Evolutionary conservation across 1,140 invertebrate genomes (phyloP), one percentile per base, ranked within the genome.

Genomic region (Magallana ariakensis): DNA sequence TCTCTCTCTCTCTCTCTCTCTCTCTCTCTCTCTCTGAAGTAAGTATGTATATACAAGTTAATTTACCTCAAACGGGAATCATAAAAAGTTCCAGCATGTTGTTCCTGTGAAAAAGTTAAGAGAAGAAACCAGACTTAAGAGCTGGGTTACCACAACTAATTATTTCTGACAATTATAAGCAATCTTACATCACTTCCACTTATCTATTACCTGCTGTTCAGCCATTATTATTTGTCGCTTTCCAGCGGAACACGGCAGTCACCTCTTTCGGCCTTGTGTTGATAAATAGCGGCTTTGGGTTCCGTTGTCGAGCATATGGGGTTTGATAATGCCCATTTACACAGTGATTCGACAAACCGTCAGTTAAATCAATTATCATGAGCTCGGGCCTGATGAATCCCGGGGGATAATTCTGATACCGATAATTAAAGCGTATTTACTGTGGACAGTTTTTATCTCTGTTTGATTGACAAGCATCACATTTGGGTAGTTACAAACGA

Each of bases 271-370:
- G 22, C 66, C 66, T 75, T 75, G 66, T 75, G 66, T 75, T 75
- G 66, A 75, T 75, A 75, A 75, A 75, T 75, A 75, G 66, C 66
- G 66, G 66, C 22, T 75, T 75, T 19, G 66, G 66, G 66, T 75
- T 75, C 22, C 13, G 66, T 75, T 75, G 66, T 75, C 66, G 66
- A 75, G 66, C 66, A 75, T 75, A 75, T 75, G 66, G 66, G 66
- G 66, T 26, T 26, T 75, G 66, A 75, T 75, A 75, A 75, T 75
- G 66, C 66, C 66, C 66, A 75, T 75, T 75, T 75, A 75, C 66
- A 75, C 66, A 8, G 22, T 22, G 22, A 75, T 13, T 26, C 33
- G 66, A 75, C 66, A 75, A 75, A 75, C 66, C 22, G 66, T 75
- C 22, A 26, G 66, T 75, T 75, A 75, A 75, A 75, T 75, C 66